Conservation (phyloP, 2,888 invertebrate genomes). For the Meteorus cinctellus region DNA sequence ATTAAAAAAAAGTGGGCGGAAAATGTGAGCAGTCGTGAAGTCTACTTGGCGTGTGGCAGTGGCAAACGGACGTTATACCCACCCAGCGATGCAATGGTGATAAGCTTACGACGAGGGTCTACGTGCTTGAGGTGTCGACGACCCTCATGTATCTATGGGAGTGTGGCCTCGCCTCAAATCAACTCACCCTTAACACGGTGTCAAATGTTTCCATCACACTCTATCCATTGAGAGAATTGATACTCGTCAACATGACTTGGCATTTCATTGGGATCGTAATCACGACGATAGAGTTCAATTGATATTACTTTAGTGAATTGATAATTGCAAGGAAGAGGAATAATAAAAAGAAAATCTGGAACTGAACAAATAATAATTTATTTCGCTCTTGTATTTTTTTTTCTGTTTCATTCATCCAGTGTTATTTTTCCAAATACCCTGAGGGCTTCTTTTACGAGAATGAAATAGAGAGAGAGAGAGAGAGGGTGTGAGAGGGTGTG, state of each 20-base stretch:
- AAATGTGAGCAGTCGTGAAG: not conserved
- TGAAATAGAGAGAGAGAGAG: not conserved
- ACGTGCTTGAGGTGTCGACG: constrained; percentile 48
- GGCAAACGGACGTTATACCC: constrained; percentile 44
- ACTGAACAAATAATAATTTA: not conserved
- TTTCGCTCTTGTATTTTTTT: not conserved
- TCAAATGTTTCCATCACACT: not conserved
- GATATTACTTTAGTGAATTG: not conserved
- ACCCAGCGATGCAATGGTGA: constrained; percentile 39
- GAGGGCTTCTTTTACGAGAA: not conserved
- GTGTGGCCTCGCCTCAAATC: constrained; percentile 1
- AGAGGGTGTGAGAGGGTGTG: not conserved
- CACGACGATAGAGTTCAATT: not conserved
- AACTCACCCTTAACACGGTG: not conserved
- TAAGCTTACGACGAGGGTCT: constrained; percentile 48
- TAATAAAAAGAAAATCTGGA: not conserved
- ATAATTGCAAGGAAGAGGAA: not conserved
- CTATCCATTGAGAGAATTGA: not conserved
- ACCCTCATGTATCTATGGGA: constrained; percentile 34
- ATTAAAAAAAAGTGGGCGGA: not conserved
- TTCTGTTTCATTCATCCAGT: not conserved
- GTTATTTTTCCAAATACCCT: not conserved
- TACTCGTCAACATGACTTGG: not conserved
- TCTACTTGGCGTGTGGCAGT: constrained; percentile 37
- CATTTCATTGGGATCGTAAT: not conserved